These are phyloP conservation scores for Tetragnatha versicolor DNA, from an alignment of 1,140 invertebrate genomes.

Conservation along the genomic window DNA sequence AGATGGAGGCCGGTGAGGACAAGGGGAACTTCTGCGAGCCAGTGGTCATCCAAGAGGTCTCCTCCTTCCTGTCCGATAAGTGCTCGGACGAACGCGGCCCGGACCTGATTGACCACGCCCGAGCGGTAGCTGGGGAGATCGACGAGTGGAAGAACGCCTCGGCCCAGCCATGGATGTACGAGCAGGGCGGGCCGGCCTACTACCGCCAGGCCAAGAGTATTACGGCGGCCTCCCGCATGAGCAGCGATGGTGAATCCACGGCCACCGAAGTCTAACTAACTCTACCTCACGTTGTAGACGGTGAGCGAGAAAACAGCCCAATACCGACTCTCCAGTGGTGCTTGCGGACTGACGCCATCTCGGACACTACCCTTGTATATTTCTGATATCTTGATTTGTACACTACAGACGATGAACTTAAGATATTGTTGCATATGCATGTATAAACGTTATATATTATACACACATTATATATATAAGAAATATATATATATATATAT, in stretches of 20 bases:
- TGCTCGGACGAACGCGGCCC: constrained; percentile 47
- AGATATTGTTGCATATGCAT: constrained; percentile 46
- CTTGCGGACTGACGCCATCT: constrained; percentile 37
- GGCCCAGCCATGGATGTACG: constrained; percentile 44
- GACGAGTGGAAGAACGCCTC: constrained; percentile 50
- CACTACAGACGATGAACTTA: constrained; percentile 42
- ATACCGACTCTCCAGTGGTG: too few relatives aligned
- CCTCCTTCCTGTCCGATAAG: constrained; percentile 46
- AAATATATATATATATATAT: constrained; percentile 49
- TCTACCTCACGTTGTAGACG: constrained; percentile 36
- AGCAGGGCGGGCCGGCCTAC: constrained; percentile 30
- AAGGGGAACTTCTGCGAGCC: constrained; percentile 25
- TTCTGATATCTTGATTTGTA: constrained; percentile 45
- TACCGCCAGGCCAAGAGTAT: constrained; percentile 36
- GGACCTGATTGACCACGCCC: constrained; percentile 52
- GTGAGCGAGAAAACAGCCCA: constrained; percentile 7
- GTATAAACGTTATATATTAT: constrained; percentile 55
- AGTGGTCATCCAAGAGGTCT: constrained; percentile 21
- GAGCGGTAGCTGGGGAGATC: constrained; percentile 42
- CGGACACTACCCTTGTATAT: constrained; percentile 5
- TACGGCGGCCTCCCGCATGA: constrained; percentile 42
- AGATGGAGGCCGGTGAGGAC: constrained; percentile 49
- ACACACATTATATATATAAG: constrained; percentile 49
- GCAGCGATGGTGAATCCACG: constrained; percentile 38
- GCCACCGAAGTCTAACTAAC: constrained; percentile 51